Evolutionary conservation across 1,140 invertebrate genomes (phyloP), one percentile per base, ranked within the genome.

Genomic region (Chionoecetes opilio): DNA sequence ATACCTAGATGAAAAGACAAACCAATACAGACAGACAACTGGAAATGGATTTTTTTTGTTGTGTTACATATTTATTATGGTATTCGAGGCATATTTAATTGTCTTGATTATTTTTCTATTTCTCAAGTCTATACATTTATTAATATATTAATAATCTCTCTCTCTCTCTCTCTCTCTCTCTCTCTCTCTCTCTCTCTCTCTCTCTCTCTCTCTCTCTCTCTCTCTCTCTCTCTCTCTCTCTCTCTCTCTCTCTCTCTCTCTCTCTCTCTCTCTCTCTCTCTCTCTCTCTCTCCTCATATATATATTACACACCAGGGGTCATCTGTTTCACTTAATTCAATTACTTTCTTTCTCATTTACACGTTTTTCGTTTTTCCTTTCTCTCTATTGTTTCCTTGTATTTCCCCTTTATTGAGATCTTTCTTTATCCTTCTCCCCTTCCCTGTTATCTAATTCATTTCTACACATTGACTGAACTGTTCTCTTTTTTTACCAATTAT

Each of bases 181-280:
- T 41, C 38, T 41, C 38, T 41, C 38, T 41, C 38, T 41, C 38
- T 41, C 38, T 41, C 38, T 41, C 38, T 41, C 38, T 41, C 38
- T 41, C 38, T 41, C 38, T 41, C 38, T 41, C 38, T 41, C 38
- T 41, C 38, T 41, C 38, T 53, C 46, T 53, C 46, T 3, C 46
- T 14, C 32, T 6, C 82, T 84, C n/a, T 29, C 32, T 29, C n/a
- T 84, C 82, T 29, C n/a, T 84, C 82, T 84, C 82, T 84, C 82
- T 84, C 82, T 84, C 85, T 86, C 85, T 86, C 85, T 86, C 85
- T 86, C 85, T 87, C 85, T 87, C 85, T 87, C 85, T 87, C 85
- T 87, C 85, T 87, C 85, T 87, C 85, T 87, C 85, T 87, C 85
- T 87, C 85, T 87, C 85, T 87, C 85, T 87, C 85, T 87, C 85